Conservation (phyloP, 2,888 invertebrate genomes). For the Elaeidobius kamerunicus region DNA sequence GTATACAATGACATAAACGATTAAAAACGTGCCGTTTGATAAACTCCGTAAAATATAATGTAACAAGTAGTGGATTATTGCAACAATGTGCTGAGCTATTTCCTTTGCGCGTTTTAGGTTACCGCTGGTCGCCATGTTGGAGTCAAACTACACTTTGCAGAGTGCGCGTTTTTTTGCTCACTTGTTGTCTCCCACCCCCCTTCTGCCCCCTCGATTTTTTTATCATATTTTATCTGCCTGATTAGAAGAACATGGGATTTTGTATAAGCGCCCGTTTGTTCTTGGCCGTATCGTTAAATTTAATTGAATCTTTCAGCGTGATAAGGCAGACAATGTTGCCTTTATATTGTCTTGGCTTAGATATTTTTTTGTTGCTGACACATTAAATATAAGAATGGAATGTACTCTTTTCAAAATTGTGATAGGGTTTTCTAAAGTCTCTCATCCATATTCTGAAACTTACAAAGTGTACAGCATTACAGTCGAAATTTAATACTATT, state of each 20-base stretch:
- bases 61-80: constrained; percentile 34
- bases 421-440: too few relatives aligned
- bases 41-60: constrained; percentile 34
- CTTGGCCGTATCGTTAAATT: not conserved
- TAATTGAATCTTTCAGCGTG: not conserved
- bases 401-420: too few relatives aligned
- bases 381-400: too few relatives aligned
- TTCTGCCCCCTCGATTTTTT: constrained; percentile 9
- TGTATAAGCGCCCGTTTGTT: not conserved
- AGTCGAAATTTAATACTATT: too few relatives aligned
- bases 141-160: constrained; percentile 18
- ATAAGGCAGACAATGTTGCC: not conserved
- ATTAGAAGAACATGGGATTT: not conserved
- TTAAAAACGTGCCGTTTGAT: constrained; percentile 39
- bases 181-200: constrained; percentile 19
- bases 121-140: constrained; percentile 23
- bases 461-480: too few relatives aligned
- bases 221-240: constrained; percentile 2
- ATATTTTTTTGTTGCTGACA: too few relatives aligned
- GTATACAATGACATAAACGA: constrained; percentile 23
- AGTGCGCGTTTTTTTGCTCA: constrained; percentile 11
- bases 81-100: constrained; percentile 47
- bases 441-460: too few relatives aligned
- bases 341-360: too few relatives aligned
- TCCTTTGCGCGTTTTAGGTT: constrained; percentile 38